phyloP scores from a whole-genome alignment of 1,140 invertebrate species.

The Battus philenor region DNA sequence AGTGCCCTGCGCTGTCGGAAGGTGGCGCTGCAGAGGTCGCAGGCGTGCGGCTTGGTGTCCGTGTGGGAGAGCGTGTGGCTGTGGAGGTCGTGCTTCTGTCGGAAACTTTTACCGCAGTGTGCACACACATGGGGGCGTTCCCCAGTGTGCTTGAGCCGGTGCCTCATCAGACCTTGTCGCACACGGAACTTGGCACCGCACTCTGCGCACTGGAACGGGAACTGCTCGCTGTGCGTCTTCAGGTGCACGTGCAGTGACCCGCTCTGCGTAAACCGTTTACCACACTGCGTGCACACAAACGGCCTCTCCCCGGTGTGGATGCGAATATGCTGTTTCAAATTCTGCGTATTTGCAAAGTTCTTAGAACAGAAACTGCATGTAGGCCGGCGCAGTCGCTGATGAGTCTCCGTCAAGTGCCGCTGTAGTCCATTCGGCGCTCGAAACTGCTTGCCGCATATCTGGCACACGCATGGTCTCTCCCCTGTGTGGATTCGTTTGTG shows the following conservation, averaged over 20 bases:
- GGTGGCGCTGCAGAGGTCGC: constrained; percentile 33
- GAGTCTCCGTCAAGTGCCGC: constrained; percentile 79
- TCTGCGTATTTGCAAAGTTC: constrained; percentile 76
- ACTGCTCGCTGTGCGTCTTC: constrained; percentile 75
- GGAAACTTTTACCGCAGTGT: constrained; percentile 78
- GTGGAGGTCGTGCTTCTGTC: constrained; percentile 79
- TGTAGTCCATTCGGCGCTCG: constrained; percentile 78
- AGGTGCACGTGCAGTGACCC: constrained; percentile 62
- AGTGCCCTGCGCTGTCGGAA: constrained; percentile 46
- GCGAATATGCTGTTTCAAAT: constrained; percentile 78
- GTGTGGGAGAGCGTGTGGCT: constrained; percentile 60
- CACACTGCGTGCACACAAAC: constrained; percentile 77
- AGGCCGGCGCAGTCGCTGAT: constrained; percentile 78
- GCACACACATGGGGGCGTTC: constrained; percentile 81
- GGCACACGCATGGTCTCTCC: constrained; percentile 84
- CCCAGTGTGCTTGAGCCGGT: constrained; percentile 80
- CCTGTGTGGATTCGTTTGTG: constrained; percentile 83
- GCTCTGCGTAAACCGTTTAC: constrained; percentile 65
- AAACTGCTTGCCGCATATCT: constrained; percentile 85
- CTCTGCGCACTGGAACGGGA: constrained; percentile 77
- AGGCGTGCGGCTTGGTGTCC: constrained; percentile 38
- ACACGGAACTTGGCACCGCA: constrained; percentile 80
- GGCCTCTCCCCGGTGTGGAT: constrained; percentile 81
- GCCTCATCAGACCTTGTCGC: constrained; percentile 76
- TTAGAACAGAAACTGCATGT: constrained; percentile 75